phyloP scores from a whole-genome alignment of 2,797 vertebrate species.

The Anisognathus igniventris region DNA sequence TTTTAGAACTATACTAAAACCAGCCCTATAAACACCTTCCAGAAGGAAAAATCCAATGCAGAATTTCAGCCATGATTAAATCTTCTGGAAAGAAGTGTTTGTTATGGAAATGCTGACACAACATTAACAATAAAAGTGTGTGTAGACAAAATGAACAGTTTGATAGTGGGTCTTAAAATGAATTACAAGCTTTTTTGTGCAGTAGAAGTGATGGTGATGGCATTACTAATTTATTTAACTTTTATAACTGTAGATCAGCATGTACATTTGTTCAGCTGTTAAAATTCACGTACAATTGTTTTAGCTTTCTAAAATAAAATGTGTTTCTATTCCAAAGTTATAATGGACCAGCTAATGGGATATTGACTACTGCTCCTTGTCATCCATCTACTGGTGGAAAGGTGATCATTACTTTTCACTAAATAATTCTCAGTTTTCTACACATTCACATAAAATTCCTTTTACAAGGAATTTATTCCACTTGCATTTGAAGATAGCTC shows the following conservation, averaged over 20 bases:
- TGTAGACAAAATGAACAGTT: background rate
- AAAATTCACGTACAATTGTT: constrained; percentile 62
- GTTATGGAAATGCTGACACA: background rate
- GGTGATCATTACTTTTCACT: constrained; percentile 53
- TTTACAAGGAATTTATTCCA: constrained; percentile 40
- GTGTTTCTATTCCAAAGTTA: constrained; percentile 43
- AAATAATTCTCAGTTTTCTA: constrained; percentile 54
- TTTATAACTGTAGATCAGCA: constrained; percentile 11
- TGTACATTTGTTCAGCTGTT: constrained; percentile 25
- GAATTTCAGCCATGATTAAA: background rate
- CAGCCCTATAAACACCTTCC: background rate
- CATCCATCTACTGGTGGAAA: constrained; percentile 47
- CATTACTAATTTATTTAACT: constrained; percentile 48
- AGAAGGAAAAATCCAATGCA: background rate
- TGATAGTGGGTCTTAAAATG: constrained; percentile 13
- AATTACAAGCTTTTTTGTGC: background rate
- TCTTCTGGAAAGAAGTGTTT: background rate
- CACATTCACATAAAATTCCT: constrained; percentile 28
- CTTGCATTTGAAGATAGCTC: background rate
- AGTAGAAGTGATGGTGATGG: background rate
- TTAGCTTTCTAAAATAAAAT: constrained; percentile 42
- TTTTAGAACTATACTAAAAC: background rate
- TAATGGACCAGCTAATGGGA: constrained; percentile 67
- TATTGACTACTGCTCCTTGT: constrained; percentile 66
- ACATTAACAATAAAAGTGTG: background rate